phyloP scores from a whole-genome alignment of 2,888 invertebrate genomes.

The Mechanitis mazaeus region DNA sequence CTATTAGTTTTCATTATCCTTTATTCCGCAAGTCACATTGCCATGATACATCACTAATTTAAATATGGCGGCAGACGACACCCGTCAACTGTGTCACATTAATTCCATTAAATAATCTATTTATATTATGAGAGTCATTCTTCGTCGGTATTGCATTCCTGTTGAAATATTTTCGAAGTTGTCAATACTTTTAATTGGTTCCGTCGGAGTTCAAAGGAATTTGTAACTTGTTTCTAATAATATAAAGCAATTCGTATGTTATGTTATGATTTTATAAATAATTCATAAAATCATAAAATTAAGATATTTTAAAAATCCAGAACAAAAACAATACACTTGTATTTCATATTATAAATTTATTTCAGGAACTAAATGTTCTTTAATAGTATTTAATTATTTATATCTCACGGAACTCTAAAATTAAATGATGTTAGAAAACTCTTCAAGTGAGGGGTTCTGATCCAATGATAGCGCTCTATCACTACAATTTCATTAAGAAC shows the following conservation, averaged over 20 bases:
- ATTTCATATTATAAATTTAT: too few species aligned
- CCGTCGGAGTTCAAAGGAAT: background rate
- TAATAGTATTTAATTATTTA: background rate
- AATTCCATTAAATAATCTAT: constrained; percentile 47
- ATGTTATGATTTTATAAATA: too few species aligned
- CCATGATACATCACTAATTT: constrained; percentile 28
- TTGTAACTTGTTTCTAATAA: background rate
- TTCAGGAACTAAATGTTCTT: too few species aligned
- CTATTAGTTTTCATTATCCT: constrained; percentile 9
- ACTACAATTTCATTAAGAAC: constrained; percentile 56
- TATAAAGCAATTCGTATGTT: background rate
- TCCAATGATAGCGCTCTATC: constrained; percentile 54
- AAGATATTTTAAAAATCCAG: too few species aligned
- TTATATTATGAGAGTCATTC: constrained; percentile 40
- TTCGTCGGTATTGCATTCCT: constrained; percentile 2
- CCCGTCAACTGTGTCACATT: constrained; percentile 36
- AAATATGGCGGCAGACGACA: constrained; percentile 42
- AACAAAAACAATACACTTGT: too few species aligned
- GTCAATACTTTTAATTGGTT: constrained; percentile 1
- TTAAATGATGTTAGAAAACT: constrained; percentile 17
- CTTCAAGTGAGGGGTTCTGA: constrained; percentile 32
- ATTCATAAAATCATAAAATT: too few species aligned
- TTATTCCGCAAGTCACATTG: constrained; percentile 19
- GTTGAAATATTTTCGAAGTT: background rate
- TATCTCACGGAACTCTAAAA: constrained; percentile 21